Base-by-base conservation (phyloP, 2,113 vertebrate genomes). In the Toxotes jaculatrix region DNA sequence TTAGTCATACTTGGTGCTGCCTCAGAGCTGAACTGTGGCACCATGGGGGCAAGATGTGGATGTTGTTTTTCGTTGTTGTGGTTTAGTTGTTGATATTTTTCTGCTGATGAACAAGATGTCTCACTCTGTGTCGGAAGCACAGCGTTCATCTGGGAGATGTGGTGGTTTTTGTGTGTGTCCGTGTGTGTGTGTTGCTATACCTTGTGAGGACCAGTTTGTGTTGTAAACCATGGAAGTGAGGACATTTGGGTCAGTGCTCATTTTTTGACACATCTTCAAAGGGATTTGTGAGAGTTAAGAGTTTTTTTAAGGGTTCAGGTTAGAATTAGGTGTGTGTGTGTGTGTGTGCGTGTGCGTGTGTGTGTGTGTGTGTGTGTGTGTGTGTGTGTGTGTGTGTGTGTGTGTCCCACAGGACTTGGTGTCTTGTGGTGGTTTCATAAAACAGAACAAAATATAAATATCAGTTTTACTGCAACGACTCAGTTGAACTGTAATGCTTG, bases 51-150 rank as follows among this genome's bases (percentile, higher is more conserved):
- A 55, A 51, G 68, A 56, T 59, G 59, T 49, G 77, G 65, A 53
- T n/a, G 43, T 61, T 69, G 67, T 75, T 82, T 62, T 79, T 38
- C 38, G n/a, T 51, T 65, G 61, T 60, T 65, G 40, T 83, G 31
- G 43, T 69, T 55, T 77, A 36, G 79, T 2, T 63, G 40, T 62
- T 53, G 62, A 38, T 2, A 3, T 76, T 74, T 78, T 75, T 72
- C 27, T 72, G 47, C 38, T 72, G 67, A 79, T 84, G 80, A 80
- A 78, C 47, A 77, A 57, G 45, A 76, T 62, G 14, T 56, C 34
- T 81, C 19, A 4, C 7, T 67, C 61, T 53, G 53, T 68, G 19
- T 55, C 7, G 7, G 64, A 77, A 72, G 51, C 3, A 63, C 65
- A 32, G 8, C 1, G 9, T 74, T 69, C 38, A 27, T 57, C 12